A percentile compares a stretch with the other conserved stretches of the same genome.
These are phyloP conservation scores for Catostomus latipinnis DNA, from an alignment of 2,797 vertebrate species.

Conservation along the genomic window DNA sequence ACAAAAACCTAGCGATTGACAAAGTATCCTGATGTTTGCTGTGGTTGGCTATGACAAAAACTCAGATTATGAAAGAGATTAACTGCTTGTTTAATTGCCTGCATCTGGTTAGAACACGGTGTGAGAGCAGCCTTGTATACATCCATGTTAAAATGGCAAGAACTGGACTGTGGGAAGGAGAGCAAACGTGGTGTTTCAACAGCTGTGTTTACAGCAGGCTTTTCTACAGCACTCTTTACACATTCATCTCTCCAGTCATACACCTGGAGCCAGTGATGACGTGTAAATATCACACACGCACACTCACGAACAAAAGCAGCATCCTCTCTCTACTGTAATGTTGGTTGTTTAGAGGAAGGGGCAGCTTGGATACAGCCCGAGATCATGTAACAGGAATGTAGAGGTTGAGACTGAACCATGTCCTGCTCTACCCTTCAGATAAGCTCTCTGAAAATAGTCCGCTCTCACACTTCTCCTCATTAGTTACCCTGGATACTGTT, in stretches of 20 bases:
- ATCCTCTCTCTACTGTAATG: neutral
- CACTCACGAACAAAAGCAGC: neutral
- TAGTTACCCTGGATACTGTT: conserved; percentile 48
- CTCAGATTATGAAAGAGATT: no score
- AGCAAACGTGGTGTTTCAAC: conserved; percentile 10
- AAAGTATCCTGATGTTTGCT: no score
- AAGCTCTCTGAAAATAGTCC: conserved; percentile 46
- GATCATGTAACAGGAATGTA: conserved; percentile 47
- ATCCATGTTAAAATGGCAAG: neutral
- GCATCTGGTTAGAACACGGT: no score
- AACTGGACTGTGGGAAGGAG: conserved; percentile 9
- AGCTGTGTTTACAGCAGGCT: conserved; percentile 37
- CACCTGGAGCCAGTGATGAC: conserved; percentile 37
- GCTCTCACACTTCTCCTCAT: conserved; percentile 43
- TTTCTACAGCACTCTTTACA: conserved; percentile 12
- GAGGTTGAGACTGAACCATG: conserved; percentile 19
- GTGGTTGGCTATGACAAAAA: no score
- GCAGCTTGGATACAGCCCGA: neutral
- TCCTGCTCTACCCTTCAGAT: conserved; percentile 47
- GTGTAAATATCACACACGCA: conserved; percentile 20
- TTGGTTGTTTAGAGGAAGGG: neutral
- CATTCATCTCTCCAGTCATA: conserved; percentile 24
- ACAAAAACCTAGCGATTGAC: no score
- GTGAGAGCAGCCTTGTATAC: no score
- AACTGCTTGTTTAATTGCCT: no score